Percentiles rank a stretch among this genome's conserved stretches.
These are phyloP conservation scores for Ceyx margarethae DNA, from an alignment of 2,113 vertebrate species.

Conservation along the genomic window DNA sequence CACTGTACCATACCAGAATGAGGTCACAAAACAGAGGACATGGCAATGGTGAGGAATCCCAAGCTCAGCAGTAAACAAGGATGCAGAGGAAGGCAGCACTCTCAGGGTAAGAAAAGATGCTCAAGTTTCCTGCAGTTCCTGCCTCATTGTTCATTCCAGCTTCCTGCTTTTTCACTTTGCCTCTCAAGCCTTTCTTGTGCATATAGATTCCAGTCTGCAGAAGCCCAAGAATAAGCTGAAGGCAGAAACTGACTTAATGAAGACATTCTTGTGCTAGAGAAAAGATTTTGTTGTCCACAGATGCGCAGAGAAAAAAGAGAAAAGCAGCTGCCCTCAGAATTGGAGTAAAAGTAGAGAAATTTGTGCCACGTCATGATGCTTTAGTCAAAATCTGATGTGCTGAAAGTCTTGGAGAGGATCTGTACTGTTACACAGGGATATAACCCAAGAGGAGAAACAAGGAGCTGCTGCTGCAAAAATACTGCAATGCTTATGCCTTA, in stretches of 20 bases:
- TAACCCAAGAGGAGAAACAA: constrained; percentile 11
- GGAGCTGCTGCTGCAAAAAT: not conserved
- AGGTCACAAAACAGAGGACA: not conserved
- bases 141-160: constrained; percentile 48
- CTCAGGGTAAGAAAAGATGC: constrained; percentile 22
- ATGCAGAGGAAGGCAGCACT: constrained; percentile 21
- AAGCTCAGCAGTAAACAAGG: constrained; percentile 2
- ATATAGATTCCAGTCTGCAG: constrained; percentile 33
- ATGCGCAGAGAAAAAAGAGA: constrained; percentile 63
- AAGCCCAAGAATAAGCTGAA: constrained; percentile 58
- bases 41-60: not conserved
- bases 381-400: constrained; percentile 24
- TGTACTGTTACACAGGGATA: not conserved
- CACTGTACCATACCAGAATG: not conserved
- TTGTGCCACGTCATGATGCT: constrained; percentile 28
- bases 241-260: constrained; percentile 62
- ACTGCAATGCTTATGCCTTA: not conserved
- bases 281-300: constrained; percentile 65
- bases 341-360: constrained; percentile 36
- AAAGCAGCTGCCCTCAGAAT: constrained; percentile 66
- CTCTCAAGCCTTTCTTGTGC: constrained; percentile 53
- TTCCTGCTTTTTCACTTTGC: constrained; percentile 58
- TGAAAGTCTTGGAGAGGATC: not conserved
- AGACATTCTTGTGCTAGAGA: constrained; percentile 54
- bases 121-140: constrained; percentile 15